phyloP scores from a whole-genome alignment of 2,888 invertebrate species.

The Gastrophysa polygoni region DNA sequence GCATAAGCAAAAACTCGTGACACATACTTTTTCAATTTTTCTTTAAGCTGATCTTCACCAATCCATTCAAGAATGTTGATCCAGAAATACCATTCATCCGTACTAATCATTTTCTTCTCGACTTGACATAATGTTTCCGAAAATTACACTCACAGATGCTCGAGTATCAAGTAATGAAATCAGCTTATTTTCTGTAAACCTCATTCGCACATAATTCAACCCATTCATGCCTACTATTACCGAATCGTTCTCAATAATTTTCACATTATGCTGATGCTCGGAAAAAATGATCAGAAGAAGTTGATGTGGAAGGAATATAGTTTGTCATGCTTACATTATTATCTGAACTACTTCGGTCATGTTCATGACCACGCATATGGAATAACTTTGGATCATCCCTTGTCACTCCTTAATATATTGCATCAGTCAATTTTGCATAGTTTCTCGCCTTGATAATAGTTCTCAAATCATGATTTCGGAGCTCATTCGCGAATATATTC shows the following conservation, averaged over 20 bases:
- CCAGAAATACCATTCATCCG: conserved; percentile 15
- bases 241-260: too few relatives aligned
- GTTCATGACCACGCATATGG: not conserved
- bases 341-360: too few relatives aligned
- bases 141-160: conserved; percentile 20
- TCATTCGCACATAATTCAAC: conserved; percentile 19
- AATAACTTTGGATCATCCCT: not conserved
- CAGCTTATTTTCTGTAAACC: not conserved
- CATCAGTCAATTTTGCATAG: conserved; percentile 15
- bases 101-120: conserved; percentile 12
- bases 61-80: conserved; percentile 7
- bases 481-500: conserved; percentile 33
- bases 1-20: conserved; percentile 11
- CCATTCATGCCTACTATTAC: not conserved
- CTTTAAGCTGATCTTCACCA: conserved; percentile 10
- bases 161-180: conserved; percentile 20
- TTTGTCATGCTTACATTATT: too few relatives aligned
- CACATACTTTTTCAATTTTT: not conserved
- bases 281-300: too few relatives aligned
- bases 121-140: conserved; percentile 2
- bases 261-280: too few relatives aligned
- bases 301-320: too few relatives aligned
- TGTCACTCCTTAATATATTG: conserved; percentile 13
- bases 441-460: conserved; percentile 20
- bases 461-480: conserved; percentile 21